Base-by-base conservation (phyloP, 2,113 vertebrate species). In the Isurus oxyrinchus region DNA sequence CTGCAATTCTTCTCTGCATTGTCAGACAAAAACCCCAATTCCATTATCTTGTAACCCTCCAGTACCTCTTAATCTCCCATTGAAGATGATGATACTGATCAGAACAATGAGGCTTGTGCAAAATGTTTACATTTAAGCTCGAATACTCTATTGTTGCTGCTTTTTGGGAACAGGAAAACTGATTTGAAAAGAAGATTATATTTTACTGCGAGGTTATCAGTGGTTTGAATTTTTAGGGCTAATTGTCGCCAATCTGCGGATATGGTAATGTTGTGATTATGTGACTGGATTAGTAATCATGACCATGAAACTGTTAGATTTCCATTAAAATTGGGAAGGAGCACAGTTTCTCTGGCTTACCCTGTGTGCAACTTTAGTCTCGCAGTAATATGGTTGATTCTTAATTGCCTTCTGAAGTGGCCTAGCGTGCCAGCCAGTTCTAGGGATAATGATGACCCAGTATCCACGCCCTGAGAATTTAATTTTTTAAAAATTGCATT, bases 31-130 rank as follows among this genome's bases (percentile, higher is more conserved):
- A 88, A 90, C 31, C 55, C 27, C 31, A 59, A 16, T 57, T 90
- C 19, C 53, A 31, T 55, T 90, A 57, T 35, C 53, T 13, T 90
- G 53, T 90, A 90, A 84, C 44, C 44, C 44, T 90, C 19, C 87
- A 57, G 27, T 90, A 57, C 16, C 53, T 13, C 57, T 25, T 90
- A 90, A 84, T n/a, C 55, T 53, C 53, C 31, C 27, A 23, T 90
- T 59, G 27, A 90, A 90, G 23, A 90, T 57, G 57, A 90, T 57
- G 87, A 90, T 90, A 53, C 86, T 88, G 57, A 90, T 57, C 87
- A 57, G 57, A n/a, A 59, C 13, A 90, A 90, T 90, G 53, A 90
- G 53, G 49, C 53, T 57, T 31, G 8, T 90, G 87, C 16, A 87
- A 87, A 87, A 86, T 40, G 40, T 49, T 86, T 86, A 16, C 49